Evolutionary conservation across 2,113 vertebrate species (phyloP), one percentile per base, ranked within the genome.

Genomic region (Notothenia rossii): DNA sequence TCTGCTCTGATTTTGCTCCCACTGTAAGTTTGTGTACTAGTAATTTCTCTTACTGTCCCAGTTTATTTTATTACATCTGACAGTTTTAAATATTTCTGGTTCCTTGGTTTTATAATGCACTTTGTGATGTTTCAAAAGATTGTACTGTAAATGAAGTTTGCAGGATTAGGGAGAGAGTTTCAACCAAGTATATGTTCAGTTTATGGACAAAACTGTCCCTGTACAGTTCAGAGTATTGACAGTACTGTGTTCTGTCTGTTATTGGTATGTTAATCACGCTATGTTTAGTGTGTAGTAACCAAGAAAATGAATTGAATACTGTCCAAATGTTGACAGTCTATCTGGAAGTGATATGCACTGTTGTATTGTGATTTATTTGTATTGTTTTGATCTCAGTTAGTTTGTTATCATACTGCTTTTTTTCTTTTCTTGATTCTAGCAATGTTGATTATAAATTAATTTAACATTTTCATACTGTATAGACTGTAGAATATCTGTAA

Each of bases 401-500:
- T 75, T 15, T 3, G 11, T 43, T 63, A 56, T 65, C n/a, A 46
- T 43, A 6, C 22, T 22, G n/a, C 45, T 5, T 15, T 18, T 2
- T 49, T 50, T 18, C n/a, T 7, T 29, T 75, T 69, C 36, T 53
- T 58, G 4, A 43, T 46, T 76, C 5, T 78, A 15, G 20, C 12
- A 9, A 56, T 40, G 3, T 73, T 3, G 2, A 68, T 74, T 49
- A 67, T 4, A 43, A 70, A 48, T 59, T 3, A 51, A 17, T 63
- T 51, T 59, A 4, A 54, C 58, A 22, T 45, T 50, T 46, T 82
- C 58, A 55, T 67, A 12, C n/a, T 6, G 2, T 79, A 7, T 40
- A 55, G 76, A 56, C 50, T 83, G 81, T 77, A 77, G 67, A 88
- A 82, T 87, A 84, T 90, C 69, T 84, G 61, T 87, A 40, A 91